Conservation (phyloP, 2,888 invertebrate genomes). For the Gnatocerus cornutus region DNA sequence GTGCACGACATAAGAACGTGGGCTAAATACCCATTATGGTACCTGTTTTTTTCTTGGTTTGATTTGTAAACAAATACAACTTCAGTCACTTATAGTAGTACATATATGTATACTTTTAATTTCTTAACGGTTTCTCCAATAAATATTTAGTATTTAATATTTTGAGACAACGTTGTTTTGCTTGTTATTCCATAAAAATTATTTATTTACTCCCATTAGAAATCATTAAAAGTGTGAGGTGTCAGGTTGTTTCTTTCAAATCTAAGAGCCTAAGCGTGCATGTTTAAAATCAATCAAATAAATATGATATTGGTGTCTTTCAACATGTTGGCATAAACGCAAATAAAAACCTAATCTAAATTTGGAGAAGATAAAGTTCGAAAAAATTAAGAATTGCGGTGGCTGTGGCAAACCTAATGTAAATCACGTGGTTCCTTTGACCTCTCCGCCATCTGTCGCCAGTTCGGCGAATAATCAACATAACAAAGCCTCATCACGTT, state of each 20-base stretch:
- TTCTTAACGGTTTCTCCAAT: background rate
- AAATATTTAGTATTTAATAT: constrained; percentile 1
- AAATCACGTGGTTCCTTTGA: too few species aligned
- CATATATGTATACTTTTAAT: background rate
- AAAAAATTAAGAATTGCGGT: too few species aligned
- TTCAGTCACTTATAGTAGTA: too few species aligned
- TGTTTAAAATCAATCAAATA: constrained; percentile 19
- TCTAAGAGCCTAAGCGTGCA: constrained; percentile 3
- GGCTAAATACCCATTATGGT: too few species aligned
- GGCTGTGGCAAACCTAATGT: background rate
- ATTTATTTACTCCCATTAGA: constrained; percentile 11
- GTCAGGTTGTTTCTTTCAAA: background rate
- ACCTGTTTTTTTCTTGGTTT: background rate
- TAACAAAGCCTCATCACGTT: constrained; percentile 20
- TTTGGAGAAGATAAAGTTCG: background rate
- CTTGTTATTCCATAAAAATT: constrained; percentile 1
- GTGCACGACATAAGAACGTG: too few species aligned
- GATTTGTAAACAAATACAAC: background rate
- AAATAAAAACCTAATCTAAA: constrained; percentile 1
- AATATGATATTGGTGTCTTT: constrained; percentile 17
- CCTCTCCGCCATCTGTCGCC: background rate
- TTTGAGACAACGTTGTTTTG: background rate
- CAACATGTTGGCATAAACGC: constrained; percentile 13
- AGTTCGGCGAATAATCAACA: constrained; percentile 14
- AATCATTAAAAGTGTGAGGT: constrained; percentile 3